Conservation (phyloP, 2,797 vertebrate species). For the Manis crassicaudata region DNA sequence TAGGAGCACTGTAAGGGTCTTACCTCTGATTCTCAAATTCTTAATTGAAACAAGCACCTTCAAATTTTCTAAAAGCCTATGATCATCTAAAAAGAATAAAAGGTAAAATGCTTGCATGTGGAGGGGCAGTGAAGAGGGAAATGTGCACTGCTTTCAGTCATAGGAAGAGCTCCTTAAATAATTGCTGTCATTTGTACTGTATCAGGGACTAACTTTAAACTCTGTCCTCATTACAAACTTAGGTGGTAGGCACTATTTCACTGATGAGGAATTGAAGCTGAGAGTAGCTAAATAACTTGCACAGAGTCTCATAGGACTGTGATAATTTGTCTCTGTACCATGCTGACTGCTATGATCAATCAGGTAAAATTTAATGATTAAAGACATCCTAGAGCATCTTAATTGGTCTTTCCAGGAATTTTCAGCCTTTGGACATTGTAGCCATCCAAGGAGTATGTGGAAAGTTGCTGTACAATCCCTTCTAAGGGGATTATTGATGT, state of each 20-base stretch:
- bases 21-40: neutral
- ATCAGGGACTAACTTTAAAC: neutral
- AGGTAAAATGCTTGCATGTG: neutral
- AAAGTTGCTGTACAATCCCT: neutral
- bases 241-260: neutral
- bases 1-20: neutral
- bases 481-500: neutral
- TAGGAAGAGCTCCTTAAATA: neutral
- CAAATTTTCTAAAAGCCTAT: neutral
- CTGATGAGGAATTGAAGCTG: neutral
- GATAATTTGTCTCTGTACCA: neutral
- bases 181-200: neutral
- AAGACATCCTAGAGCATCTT: neutral
- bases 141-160: neutral
- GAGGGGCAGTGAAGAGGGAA: neutral
- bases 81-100: conserved; percentile 21
- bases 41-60: neutral
- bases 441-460: neutral
- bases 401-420: neutral
- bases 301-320: neutral
- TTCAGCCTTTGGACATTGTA: neutral
- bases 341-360: neutral
- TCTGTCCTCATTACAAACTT: neutral
- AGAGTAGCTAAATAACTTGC: neutral
- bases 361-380: neutral